Evolutionary conservation across 2,797 vertebrate genomes (phyloP).

Genomic region (Coregonus suidteri): DNA sequence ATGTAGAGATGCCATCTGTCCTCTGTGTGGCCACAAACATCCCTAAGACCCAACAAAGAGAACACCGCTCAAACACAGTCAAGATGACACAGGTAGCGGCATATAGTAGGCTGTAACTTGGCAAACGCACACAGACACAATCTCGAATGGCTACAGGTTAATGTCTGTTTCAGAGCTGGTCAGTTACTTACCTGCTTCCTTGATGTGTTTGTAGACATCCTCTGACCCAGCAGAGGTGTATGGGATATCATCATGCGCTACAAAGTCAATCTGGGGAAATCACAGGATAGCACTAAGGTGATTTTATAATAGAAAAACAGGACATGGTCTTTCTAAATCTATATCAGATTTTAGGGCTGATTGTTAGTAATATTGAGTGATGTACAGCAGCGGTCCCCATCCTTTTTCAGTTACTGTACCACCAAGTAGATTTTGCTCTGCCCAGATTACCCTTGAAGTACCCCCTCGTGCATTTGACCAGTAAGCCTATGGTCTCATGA

Average conservation of each 20-base stretch:
- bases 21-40: conserved; percentile 97
- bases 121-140: not conserved
- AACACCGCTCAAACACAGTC: not conserved
- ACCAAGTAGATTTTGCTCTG: no score
- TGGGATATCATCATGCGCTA: conserved; percentile 97
- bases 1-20: conserved; percentile 98
- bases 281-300: conserved; percentile 31
- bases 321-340: not conserved
- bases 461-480: no score
- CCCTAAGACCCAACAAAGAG: conserved; percentile 69
- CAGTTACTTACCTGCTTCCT: conserved; percentile 87
- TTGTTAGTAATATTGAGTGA: not conserved
- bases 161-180: not conserved
- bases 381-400: not conserved
- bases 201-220: conserved; percentile 97
- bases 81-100: not conserved
- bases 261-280: conserved; percentile 91
- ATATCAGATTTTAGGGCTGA: not conserved
- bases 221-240: conserved; percentile 97
- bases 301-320: conserved; percentile 10
- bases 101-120: conserved; percentile 19
- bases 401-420: conserved; percentile 86
- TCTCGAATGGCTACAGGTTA: not conserved
- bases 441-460: no score
- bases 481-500: no score